These are phyloP conservation scores for Dryococelus australis DNA, from an alignment of 2,888 invertebrate species.

Conservation along the genomic window DNA sequence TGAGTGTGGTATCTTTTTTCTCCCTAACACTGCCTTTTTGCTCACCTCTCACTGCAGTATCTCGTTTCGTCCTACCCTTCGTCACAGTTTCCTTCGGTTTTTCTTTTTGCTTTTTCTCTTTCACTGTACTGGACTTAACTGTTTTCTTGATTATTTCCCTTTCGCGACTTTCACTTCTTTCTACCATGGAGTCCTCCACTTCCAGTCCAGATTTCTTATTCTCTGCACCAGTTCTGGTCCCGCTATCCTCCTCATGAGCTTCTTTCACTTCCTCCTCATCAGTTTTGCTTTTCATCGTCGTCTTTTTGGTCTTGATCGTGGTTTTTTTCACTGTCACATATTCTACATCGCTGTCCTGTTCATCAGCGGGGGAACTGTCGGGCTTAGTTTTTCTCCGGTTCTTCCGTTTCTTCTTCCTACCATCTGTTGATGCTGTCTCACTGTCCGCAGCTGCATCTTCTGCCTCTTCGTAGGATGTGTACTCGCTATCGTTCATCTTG, in stretches of 20 bases:
- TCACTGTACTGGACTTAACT: background rate
- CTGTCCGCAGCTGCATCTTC: slow-evolving; percentile 13
- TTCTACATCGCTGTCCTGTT: slow-evolving; percentile 35
- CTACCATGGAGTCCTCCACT: slow-evolving; percentile 26
- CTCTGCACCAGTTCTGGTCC: background rate
- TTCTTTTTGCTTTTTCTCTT: slow-evolving; percentile 27
- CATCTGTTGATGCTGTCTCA: background rate
- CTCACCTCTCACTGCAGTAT: background rate
- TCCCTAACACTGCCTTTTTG: slow-evolving; percentile 23
- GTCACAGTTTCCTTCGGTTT: slow-evolving; percentile 4
- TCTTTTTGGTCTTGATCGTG: slow-evolving; percentile 36
- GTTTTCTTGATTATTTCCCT: slow-evolving; percentile 29
- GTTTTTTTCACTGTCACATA: slow-evolving; percentile 34
- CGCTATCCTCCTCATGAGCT: slow-evolving; percentile 30
- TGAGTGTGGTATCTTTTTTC: background rate
- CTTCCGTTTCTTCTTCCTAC: slow-evolving; percentile 31
- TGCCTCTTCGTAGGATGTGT: slow-evolving; percentile 35
- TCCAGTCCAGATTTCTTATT: slow-evolving; percentile 20
- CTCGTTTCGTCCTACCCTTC: background rate
- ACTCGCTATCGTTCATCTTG: slow-evolving; percentile 47
- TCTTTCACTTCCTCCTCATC: slow-evolving; percentile 35
- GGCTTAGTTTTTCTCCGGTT: slow-evolving; percentile 31
- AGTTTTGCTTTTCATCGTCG: slow-evolving; percentile 29
- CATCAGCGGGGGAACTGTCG: slow-evolving; percentile 26
- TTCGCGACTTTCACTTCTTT: slow-evolving; percentile 22